phyloP scores from a whole-genome alignment of 2,797 vertebrate species.

The Gobio occitaniae region DNA sequence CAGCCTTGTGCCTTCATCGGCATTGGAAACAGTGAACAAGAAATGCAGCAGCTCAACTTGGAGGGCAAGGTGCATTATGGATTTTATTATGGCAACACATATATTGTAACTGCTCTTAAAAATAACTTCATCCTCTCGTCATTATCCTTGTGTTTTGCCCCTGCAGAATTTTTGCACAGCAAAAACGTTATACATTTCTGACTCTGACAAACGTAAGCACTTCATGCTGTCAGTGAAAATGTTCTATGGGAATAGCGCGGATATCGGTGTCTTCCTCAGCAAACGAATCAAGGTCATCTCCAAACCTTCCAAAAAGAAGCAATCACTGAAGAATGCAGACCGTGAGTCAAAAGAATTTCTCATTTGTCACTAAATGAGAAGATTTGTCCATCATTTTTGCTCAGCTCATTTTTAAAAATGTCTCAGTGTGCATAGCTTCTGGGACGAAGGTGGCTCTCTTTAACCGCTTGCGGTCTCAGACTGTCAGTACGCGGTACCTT shows the following conservation, averaged over 20 bases:
- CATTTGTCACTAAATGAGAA: neutral
- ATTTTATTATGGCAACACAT: neutral
- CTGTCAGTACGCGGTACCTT: slow-evolving; percentile 97
- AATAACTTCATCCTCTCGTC: neutral
- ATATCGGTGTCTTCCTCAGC: slow-evolving; percentile 97
- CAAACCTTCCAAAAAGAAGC: slow-evolving; percentile 99
- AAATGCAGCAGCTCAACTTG: slow-evolving; percentile 98
- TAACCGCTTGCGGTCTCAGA: slow-evolving; percentile 97
- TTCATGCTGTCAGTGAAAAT: slow-evolving; percentile 99
- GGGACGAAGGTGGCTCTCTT: slow-evolving; percentile 99
- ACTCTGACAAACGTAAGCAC: slow-evolving; percentile 98
- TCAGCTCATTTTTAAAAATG: neutral
- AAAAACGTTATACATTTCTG: slow-evolving; percentile 98
- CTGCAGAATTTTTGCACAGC: slow-evolving; percentile 97
- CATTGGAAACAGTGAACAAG: slow-evolving; percentile 99
- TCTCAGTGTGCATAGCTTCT: slow-evolving; percentile 94
- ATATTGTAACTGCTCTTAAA: neutral
- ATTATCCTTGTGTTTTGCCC: neutral
- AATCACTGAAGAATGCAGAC: slow-evolving; percentile 98
- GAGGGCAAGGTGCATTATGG: slow-evolving; percentile 90
- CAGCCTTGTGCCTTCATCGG: slow-evolving; percentile 98
- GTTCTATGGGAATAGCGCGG: slow-evolving; percentile 96
- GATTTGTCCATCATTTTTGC: neutral
- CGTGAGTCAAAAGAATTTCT: slow-evolving; percentile 76
- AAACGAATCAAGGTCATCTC: slow-evolving; percentile 99